Base-by-base conservation (phyloP, 2,797 vertebrate species). In the Galaxias olidus region DNA sequence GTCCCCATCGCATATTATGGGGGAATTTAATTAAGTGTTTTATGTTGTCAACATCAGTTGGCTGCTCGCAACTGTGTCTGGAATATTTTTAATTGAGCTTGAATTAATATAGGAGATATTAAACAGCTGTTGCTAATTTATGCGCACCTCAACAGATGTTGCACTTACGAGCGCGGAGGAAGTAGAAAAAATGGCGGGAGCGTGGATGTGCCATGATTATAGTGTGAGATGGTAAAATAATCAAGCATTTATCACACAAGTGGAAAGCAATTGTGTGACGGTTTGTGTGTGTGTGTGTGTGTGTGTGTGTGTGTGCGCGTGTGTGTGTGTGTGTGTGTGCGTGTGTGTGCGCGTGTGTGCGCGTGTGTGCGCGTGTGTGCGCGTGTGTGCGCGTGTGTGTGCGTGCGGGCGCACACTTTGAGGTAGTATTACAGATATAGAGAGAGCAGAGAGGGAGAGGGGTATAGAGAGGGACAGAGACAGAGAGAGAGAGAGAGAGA, bases 201-300 rank as follows among this genome's bases (percentile, higher is more conserved):
- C 42, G 8, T 47, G 47, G 76, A 71, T 70, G 69, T 64, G 61
- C 10, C 18, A 67, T 69, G 67, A 79, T 77, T 83, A 71, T 20
- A 72, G 57, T 44, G 68, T 63, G 66, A 78, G 58, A 66, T 56
- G 61, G 75, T 74, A 63, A 78, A 74, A 82, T 76, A 78, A 78
- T 76, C 54, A 60, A 43, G 7, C 63, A 61, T 75, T 63, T 70
- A 66, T 51, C 63, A 17, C 61, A 6, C n/a, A 18, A 11, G 63
- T 74, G 44, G 49, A 10, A 44, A 44, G 18, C 10, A 43, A 18
- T 44, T 19, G 47, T 30, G 41, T 9, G 19, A 72, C 45, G 63
- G 52, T 73, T 8, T 1, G 41, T 41, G 5, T 42, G 19, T n/a
- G n/a, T 40, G 55, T 12, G 20, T 41, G 55, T 15, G n/a, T 41